Conservation (phyloP, 2,797 vertebrate genomes). For the Sebastes oblongus region DNA sequence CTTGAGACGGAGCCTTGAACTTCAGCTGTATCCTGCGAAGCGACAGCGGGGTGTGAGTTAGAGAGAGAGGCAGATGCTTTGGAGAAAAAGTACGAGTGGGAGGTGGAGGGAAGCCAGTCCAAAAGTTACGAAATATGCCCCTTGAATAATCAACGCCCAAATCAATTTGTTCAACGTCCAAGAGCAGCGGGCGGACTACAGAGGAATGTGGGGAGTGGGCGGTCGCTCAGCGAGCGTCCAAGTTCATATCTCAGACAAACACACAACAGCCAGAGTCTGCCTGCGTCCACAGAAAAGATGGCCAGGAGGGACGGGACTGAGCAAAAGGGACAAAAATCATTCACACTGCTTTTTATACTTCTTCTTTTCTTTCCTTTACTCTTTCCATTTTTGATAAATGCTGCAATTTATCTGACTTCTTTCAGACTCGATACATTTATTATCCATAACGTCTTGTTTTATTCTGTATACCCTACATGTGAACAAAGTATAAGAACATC, state of each 20-base stretch:
- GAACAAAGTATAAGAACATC: neutral
- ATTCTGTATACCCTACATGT: neutral
- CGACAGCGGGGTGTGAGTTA: conserved; percentile 44
- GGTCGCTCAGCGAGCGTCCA: conserved; percentile 44
- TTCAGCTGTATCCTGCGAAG: conserved; percentile 42
- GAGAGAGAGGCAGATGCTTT: conserved; percentile 32
- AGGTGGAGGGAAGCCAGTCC: conserved; percentile 57
- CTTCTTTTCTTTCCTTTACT: neutral
- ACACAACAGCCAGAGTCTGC: conserved; percentile 56
- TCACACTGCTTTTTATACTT: neutral
- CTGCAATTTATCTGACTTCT: conserved; percentile 26
- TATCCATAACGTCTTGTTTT: conserved; percentile 2
- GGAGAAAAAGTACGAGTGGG: conserved; percentile 26
- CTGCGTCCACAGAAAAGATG: conserved; percentile 42
- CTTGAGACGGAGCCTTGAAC: conserved; percentile 50
- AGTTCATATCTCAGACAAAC: conserved; percentile 75
- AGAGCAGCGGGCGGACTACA: conserved; percentile 62
- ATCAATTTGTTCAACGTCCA: conserved; percentile 75
- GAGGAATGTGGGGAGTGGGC: conserved; percentile 71
- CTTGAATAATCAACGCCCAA: conserved; percentile 71
- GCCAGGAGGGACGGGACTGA: conserved; percentile 56
- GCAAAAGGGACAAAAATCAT: conserved; percentile 20
- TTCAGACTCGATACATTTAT: conserved; percentile 12
- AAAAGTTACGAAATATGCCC: conserved; percentile 66
- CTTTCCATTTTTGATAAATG: conserved; percentile 21